A percentile compares a stretch with the other conserved stretches of the same genome.
Conservation (phyloP, 1,140 invertebrate species). For the Drosophila funebris region DNA sequence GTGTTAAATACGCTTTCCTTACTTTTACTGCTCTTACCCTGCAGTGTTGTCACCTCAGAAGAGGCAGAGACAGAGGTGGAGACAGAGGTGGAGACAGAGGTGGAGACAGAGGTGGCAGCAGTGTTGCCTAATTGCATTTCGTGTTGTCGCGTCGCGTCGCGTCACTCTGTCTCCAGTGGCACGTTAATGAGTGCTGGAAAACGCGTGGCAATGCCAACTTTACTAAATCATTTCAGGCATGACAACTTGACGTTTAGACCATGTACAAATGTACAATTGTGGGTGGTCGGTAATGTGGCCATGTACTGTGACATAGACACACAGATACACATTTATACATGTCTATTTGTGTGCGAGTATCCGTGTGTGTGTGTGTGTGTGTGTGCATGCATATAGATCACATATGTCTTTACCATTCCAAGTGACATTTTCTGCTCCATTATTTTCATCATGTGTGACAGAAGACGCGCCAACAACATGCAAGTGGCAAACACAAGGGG, state of each 20-base stretch:
- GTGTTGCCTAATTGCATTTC: slow-evolving; percentile 38
- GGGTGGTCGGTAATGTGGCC: slow-evolving; percentile 9
- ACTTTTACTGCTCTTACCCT: slow-evolving; percentile 1
- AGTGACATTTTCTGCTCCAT: slow-evolving; percentile 82
- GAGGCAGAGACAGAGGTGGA: not conserved
- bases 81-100: not conserved
- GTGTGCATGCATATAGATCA: slow-evolving; percentile 9
- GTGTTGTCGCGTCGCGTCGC: slow-evolving; percentile 26
- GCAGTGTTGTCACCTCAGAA: not conserved
- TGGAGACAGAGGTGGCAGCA: not conserved
- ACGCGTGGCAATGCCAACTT: slow-evolving; percentile 68
- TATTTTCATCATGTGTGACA: slow-evolving; percentile 82
- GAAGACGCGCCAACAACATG: slow-evolving; percentile 81
- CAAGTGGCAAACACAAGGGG: slow-evolving; percentile 55
- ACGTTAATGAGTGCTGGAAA: slow-evolving; percentile 65
- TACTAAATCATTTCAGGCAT: slow-evolving; percentile 70
- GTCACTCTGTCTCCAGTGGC: slow-evolving; percentile 25
- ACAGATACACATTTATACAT: slow-evolving; percentile 26
- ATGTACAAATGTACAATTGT: not conserved
- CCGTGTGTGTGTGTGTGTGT: not conserved
- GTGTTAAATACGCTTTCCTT: slow-evolving; percentile 61
- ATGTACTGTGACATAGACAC: slow-evolving; percentile 16
- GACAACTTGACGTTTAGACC: slow-evolving; percentile 59
- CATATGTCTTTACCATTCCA: slow-evolving; percentile 59
- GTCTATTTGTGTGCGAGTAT: not conserved